These are phyloP conservation scores for Pseudachorutes palmiensis DNA, from an alignment of 1,140 invertebrate genomes.

Conservation along the genomic window DNA sequence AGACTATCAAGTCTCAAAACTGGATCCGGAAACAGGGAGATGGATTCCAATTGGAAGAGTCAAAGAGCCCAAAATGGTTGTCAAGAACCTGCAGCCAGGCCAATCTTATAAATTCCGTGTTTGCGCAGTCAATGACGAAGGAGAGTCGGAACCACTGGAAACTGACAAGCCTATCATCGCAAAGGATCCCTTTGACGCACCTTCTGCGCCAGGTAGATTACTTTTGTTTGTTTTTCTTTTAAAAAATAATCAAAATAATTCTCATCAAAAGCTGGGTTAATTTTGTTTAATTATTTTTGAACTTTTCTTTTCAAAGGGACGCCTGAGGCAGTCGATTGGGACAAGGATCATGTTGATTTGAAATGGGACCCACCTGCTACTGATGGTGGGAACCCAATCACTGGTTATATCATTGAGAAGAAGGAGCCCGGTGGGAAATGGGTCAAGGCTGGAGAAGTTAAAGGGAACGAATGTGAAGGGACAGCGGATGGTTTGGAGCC, in stretches of 20 bases:
- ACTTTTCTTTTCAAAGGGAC: no score
- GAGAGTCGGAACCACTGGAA: conserved; percentile 90
- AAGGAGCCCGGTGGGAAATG: conserved; percentile 85
- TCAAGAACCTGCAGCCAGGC: conserved; percentile 67
- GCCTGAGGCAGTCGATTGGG: conserved; percentile 87
- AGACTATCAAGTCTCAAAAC: conserved; percentile 51
- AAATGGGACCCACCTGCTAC: conserved; percentile 81
- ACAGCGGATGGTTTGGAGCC: conserved; percentile 83
- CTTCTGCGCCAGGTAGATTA: no score
- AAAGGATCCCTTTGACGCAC: conserved; percentile 93
- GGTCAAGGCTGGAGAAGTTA: conserved; percentile 71
- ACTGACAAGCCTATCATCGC: conserved; percentile 78
- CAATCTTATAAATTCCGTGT: conserved; percentile 98
- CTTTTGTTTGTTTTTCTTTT: no score
- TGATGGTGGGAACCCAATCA: conserved; percentile 86
- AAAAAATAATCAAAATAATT: no score
- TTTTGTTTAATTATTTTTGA: no score
- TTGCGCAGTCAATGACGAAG: conserved; percentile 96
- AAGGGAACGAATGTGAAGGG: conserved; percentile 65
- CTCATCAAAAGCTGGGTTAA: no score
- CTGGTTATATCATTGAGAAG: conserved; percentile 62
- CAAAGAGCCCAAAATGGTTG: conserved; percentile 83
- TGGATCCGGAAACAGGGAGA: conserved; percentile 83
- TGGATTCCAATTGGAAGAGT: conserved; percentile 85
- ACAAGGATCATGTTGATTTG: conserved; percentile 75